Base-by-base conservation (phyloP, 2,888 invertebrate genomes). In the Euzetes globulus region DNA sequence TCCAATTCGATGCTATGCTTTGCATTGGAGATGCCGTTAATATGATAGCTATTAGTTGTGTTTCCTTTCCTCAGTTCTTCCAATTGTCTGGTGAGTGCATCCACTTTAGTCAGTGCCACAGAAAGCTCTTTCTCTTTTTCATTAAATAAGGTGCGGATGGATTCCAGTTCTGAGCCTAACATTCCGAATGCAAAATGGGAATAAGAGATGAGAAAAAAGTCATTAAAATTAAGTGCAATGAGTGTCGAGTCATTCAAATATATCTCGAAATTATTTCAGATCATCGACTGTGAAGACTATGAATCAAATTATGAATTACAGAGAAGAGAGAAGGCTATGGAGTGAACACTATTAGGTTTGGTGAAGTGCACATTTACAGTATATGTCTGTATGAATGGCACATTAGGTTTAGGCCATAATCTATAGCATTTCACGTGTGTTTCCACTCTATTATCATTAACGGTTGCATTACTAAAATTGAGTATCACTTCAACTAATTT, bases 121-220 rank as follows among this genome's bases (percentile, higher is more conserved):
- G 94, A 91, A 77, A 98, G 85, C 85, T 97, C 96, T 84, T 95
- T 95, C 83, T 97, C 97, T 83, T 97, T 97, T 83, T 96, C 95
- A 86, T 93, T 94, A 88, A 96, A 97, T 76, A 96, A 87, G 78
- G 94, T 92, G 81, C 94, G 89, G 83, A 95, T 95, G 79, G 94
- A 92, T 85, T 97, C 95, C 85, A 97, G 87, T 86, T 97, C 97
- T 82, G 93, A 92, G 81, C 92, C 94, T 79, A 41, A 11, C 70
- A 17, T 6, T 7, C 19, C 19, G 19, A n/a, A 52, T 19, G 19
- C 52, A 52, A n/a, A 52, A 52, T 29, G 71, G 6, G 52, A 37
- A 74, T 25, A 71, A 33, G 68, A 63, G 6, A 55, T 15, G 27
- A 50, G 50, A 52, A 6, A 71, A 25, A n/a, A 71, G 41, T 74